Evolutionary conservation across 2,797 vertebrate genomes (phyloP).

Genomic region (Setipinna tenuifilis): DNA sequence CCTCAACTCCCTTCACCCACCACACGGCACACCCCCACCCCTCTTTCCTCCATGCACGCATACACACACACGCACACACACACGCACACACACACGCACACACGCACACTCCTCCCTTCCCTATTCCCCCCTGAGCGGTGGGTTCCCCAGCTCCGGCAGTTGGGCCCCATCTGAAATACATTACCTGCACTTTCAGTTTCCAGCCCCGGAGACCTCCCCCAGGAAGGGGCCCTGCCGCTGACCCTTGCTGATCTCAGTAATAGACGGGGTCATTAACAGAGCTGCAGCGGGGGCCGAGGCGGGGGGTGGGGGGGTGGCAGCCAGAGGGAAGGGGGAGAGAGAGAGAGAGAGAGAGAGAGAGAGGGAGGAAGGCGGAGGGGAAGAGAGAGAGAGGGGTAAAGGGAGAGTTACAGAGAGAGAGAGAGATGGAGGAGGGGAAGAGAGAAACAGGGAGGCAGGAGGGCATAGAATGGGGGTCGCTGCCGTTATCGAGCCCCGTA

Average conservation of each 20-base stretch:
- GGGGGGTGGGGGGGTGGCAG: background rate
- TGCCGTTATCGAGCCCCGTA: slow-evolving; percentile 27
- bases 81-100: slow-evolving; percentile 5
- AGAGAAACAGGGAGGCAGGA: background rate
- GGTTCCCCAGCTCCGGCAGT: slow-evolving; percentile 31
- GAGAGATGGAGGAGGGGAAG: background rate
- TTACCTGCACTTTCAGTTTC: slow-evolving; percentile 71
- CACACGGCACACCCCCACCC: background rate
- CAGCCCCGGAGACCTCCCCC: slow-evolving; percentile 76
- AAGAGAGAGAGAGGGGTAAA: background rate
- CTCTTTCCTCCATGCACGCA: slow-evolving; percentile 17
- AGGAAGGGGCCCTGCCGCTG: slow-evolving; percentile 76
- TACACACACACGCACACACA: slow-evolving; percentile 21
- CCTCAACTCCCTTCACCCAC: background rate
- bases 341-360: background rate
- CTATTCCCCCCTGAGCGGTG: slow-evolving; percentile 29
- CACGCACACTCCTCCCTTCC: background rate
- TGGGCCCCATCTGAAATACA: slow-evolving; percentile 76
- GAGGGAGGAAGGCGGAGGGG: background rate
- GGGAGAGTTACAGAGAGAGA: background rate
- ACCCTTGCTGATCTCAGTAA: slow-evolving; percentile 76
- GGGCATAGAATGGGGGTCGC: background rate
- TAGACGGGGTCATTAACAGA: slow-evolving; percentile 75
- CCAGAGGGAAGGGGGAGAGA: background rate
- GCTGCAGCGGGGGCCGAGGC: slow-evolving; percentile 57